A percentile compares a stretch with the other conserved stretches of the same genome.
Evolutionary conservation across 2,888 invertebrate species (phyloP).

Genomic region (Limnephilus lunatus): DNA sequence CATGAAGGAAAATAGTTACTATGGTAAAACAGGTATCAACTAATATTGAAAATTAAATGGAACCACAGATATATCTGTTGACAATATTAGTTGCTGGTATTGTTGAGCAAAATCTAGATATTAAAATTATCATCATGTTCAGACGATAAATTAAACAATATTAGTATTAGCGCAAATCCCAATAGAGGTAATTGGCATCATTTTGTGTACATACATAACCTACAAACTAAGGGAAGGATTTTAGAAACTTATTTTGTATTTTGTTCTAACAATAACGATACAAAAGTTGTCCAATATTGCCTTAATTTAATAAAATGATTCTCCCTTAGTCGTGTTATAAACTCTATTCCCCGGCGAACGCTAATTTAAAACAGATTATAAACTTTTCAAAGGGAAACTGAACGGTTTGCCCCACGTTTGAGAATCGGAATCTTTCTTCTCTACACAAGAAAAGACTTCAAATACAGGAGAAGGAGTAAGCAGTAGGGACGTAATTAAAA

Average conservation of each 20-base stretch:
- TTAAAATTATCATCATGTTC: no score
- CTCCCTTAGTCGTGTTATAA: neutral
- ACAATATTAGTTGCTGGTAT: no score
- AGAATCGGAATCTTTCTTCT: neutral
- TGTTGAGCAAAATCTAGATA: no score
- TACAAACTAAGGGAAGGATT: neutral
- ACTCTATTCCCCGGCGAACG: neutral
- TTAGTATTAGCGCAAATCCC: neutral
- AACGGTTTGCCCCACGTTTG: neutral
- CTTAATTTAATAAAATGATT: no score
- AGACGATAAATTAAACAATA: no score
- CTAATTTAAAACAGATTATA: neutral
- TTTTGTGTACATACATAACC: neutral
- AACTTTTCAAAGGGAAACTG: neutral
- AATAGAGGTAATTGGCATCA: neutral
- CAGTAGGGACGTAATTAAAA: neutral
- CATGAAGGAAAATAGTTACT: no score
- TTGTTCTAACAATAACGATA: neutral
- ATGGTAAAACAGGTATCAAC: no score
- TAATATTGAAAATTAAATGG: no score
- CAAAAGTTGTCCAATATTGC: neutral
- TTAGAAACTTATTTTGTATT: no score
- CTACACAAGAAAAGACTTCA: neutral
- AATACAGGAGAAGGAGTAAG: neutral
- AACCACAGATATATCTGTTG: no score